These are phyloP conservation scores for Anagrus nilaparvatae DNA, from an alignment of 1,140 invertebrate genomes.

Conservation along the genomic window DNA sequence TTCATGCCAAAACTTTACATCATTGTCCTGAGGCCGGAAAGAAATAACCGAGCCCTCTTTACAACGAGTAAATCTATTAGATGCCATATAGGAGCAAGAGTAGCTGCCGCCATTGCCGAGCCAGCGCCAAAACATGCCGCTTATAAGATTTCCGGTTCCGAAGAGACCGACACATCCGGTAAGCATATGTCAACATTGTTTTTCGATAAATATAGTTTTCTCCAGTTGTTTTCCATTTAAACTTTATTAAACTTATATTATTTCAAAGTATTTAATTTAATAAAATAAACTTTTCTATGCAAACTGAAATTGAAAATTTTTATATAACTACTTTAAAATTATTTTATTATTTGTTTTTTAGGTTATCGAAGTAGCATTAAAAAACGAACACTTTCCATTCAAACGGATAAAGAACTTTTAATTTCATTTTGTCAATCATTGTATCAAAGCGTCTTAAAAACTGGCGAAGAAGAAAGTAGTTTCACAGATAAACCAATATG, in stretches of 20 bases:
- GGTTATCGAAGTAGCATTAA: slow-evolving; percentile 14
- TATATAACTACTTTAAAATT: too few relatives aligned
- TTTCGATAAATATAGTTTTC: not conserved
- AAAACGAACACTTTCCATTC: slow-evolving; percentile 37
- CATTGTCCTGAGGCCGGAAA: slow-evolving; percentile 64
- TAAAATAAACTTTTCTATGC: too few relatives aligned
- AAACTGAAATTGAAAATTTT: too few relatives aligned
- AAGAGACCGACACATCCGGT: slow-evolving; percentile 13
- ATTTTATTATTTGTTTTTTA: too few relatives aligned
- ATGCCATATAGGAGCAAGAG: slow-evolving; percentile 61
- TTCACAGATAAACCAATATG: too few relatives aligned
- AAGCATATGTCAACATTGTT: not conserved
- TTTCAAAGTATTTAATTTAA: too few relatives aligned
- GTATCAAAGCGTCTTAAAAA: slow-evolving; percentile 9
- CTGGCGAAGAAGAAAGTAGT: not conserved
- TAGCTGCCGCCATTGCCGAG: slow-evolving; percentile 37
- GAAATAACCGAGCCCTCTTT: slow-evolving; percentile 68
- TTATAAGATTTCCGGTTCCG: slow-evolving; percentile 21
- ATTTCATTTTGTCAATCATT: slow-evolving; percentile 23
- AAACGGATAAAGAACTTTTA: slow-evolving; percentile 37
- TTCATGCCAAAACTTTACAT: slow-evolving; percentile 76
- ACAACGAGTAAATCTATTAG: slow-evolving; percentile 68
- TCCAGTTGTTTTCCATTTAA: slow-evolving; percentile 1
- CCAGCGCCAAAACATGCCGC: slow-evolving; percentile 22
- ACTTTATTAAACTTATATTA: too few relatives aligned